Base-by-base conservation (phyloP, 2,888 invertebrate genomes). In the Abscondita cerata region DNA sequence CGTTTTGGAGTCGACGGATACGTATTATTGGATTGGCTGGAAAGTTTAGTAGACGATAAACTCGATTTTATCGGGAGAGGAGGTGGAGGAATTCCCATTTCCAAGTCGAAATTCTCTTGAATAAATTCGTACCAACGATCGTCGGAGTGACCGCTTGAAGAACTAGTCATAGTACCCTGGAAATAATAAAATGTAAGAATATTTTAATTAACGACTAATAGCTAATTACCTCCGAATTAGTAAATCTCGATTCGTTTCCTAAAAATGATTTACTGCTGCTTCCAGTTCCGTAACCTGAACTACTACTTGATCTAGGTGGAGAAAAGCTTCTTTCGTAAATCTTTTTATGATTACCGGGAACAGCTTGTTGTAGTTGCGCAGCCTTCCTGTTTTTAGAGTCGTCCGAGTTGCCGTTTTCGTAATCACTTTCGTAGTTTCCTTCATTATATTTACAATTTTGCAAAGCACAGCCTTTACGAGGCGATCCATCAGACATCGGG, bases 211-310 rank as follows among this genome's bases (percentile, higher is more conserved):
- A n/a, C n/a, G n/a, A n/a, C n/a, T n/a, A n/a, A n/a, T n/a, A n/a
- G n/a, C n/a, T n/a, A n/a, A n/a, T 64, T 19, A 66, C 70, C 58
- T 68, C 70, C 41, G 69, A 70, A 58, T 68, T 70, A 16, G 48
- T 41, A 64, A 64, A 69, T 46, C 67, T 59, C 19, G 69, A 64
- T 59, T 68, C 71, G 51, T 62, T 52, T 9, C 69, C 69, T 64
- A 63, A 72, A 79, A 72, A 81, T 18, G 80, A 80, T 67, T 80
- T 80, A 68, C 80, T 80, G 64, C 86, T 85, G 40, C 86, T 86
- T 78, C 92, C 92, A 5, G 93, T 93, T 59, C 92, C 92, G 77
- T 93, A 93, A 2, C 92, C 92, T 34, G 92, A 92, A 82, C 91
- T 92, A 77, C 90, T 91, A 73, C 80, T 80, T 65, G 92, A 89